Conservation (phyloP, 2,797 vertebrate species). For the Pipistrellus pygmaeus region DNA sequence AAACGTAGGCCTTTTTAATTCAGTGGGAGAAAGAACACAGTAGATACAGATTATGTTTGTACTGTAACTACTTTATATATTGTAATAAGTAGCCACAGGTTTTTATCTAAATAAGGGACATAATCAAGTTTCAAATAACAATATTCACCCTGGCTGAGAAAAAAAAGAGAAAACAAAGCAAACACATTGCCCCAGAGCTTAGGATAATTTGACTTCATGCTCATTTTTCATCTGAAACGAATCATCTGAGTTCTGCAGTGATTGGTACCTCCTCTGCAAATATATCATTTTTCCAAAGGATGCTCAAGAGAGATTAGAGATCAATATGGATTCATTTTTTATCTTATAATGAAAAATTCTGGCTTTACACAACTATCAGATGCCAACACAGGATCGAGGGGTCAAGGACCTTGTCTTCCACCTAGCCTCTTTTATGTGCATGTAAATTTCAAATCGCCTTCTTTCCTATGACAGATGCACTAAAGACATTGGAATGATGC, state of each 20-base stretch:
- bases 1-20: background rate
- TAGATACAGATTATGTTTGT: constrained; percentile 52
- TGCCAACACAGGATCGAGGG: constrained; percentile 70
- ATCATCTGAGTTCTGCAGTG: constrained; percentile 80
- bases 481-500: constrained; percentile 72
- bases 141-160: constrained; percentile 64
- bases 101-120: constrained; percentile 31
- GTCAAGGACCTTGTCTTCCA: constrained; percentile 62
- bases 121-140: constrained; percentile 83
- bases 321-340: constrained; percentile 88
- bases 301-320: constrained; percentile 85
- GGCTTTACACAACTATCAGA: constrained; percentile 76
- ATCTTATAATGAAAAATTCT: constrained; percentile 85
- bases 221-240: constrained; percentile 87
- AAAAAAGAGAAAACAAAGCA: constrained; percentile 78
- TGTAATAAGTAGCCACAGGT: constrained; percentile 53
- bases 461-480: constrained; percentile 62
- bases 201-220: constrained; percentile 81
- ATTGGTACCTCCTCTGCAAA: constrained; percentile 84
- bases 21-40: background rate
- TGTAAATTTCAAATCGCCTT: constrained; percentile 60
- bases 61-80: constrained; percentile 59
- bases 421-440: constrained; percentile 18
- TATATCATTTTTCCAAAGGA: constrained; percentile 87
- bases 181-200: constrained; percentile 75